Conservation (phyloP, 1,140 invertebrate genomes). For the Lordiphosa collinella region DNA sequence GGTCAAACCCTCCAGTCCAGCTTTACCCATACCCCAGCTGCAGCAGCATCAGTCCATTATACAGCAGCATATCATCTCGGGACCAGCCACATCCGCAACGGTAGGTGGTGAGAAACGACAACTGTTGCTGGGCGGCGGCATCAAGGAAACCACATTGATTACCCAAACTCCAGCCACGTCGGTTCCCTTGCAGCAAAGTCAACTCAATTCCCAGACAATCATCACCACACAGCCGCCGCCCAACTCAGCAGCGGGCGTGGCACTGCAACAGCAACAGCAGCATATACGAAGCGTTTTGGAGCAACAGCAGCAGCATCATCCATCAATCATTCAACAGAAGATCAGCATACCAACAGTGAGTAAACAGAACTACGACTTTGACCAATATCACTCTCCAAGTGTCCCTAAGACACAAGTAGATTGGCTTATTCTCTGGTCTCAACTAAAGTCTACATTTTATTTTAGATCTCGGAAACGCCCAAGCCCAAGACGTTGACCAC, state of each 20-base stretch:
- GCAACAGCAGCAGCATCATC: conserved; percentile 64
- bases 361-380: no score
- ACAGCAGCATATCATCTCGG: conserved; percentile 72
- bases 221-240: conserved; percentile 61
- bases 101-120: conserved; percentile 57
- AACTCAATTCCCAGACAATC: conserved; percentile 73
- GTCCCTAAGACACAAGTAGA: no score
- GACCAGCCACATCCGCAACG: conserved; percentile 33
- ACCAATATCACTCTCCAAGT: no score
- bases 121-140: conserved; percentile 43
- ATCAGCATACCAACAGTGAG: conserved; percentile 52
- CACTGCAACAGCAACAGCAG: conserved; percentile 52
- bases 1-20: conserved; percentile 19
- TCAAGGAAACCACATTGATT: conserved; percentile 71
- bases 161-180: conserved; percentile 54
- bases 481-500: conserved; percentile 21
- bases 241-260: neutral
- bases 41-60: conserved; percentile 79
- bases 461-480: conserved; percentile 35
- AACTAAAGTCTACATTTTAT: neutral
- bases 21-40: conserved; percentile 64
- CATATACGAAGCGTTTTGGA: conserved; percentile 50
- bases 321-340: conserved; percentile 67
- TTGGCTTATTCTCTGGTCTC: no score
- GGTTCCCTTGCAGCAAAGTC: conserved; percentile 59